Percentiles rank a stretch among this genome's conserved stretches.
Evolutionary conservation across 2,797 vertebrate genomes (phyloP).

Genomic region (Loris lydekkerianus): DNA sequence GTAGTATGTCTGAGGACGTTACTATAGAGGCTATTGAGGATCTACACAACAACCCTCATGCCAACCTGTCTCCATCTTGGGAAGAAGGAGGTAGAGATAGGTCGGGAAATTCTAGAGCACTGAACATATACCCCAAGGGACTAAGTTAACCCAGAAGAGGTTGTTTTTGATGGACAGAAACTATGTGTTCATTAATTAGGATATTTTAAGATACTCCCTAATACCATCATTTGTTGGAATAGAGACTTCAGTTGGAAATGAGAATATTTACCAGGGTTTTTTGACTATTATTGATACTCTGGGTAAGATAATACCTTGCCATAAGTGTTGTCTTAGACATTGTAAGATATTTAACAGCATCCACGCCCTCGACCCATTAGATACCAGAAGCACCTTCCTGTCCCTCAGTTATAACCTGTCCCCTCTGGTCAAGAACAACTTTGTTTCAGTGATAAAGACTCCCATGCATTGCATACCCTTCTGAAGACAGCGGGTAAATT

Average conservation of each 20-base stretch:
- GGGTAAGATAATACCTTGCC: not conserved
- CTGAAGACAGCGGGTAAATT: not conserved
- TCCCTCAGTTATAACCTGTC: not conserved
- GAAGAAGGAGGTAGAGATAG: not conserved
- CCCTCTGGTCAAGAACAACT: not conserved
- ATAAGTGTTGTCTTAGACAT: not conserved
- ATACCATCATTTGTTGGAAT: not conserved
- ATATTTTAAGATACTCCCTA: not conserved
- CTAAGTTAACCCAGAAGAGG: slow-evolving; percentile 6
- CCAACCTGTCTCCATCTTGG: not conserved
- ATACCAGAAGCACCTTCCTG: not conserved
- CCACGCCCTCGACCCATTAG: not conserved
- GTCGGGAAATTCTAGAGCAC: not conserved
- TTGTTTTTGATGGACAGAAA: not conserved
- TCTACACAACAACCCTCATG: not conserved
- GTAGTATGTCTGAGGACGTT: not conserved
- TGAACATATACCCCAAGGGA: not conserved
- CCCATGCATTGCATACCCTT: not conserved
- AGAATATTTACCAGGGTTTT: not conserved
- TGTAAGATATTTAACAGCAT: not conserved
- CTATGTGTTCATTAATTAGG: not conserved
- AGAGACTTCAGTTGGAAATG: not conserved
- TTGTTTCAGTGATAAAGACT: not conserved
- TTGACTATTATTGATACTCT: not conserved
- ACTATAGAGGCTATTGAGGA: not conserved